Base-by-base conservation (phyloP, 2,113 vertebrate species). In the Genyomyrus donnyi region DNA sequence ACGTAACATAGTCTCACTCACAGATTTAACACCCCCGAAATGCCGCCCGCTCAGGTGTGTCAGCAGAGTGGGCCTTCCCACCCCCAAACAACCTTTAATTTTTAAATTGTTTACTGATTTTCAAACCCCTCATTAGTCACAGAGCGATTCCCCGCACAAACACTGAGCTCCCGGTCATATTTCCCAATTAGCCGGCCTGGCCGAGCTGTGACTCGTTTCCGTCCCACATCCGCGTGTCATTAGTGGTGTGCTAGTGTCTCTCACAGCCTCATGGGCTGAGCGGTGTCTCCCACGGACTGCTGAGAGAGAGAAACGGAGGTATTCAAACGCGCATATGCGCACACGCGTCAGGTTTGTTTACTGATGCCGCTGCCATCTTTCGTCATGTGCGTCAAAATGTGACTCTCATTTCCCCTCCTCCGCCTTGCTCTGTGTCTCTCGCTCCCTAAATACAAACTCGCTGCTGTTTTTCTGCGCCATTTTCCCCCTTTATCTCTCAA, bases 151-250 rank as follows among this genome's bases (percentile, higher is more conserved):
- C 94, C 94, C 95, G 94, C 94, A 92, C 94, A 95, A 93, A 91
- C 92, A 92, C 93, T 93, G 91, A 46, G 93, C 94, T 95, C 42
- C 89, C 86, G 94, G 94, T 92, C 91, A 95, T 94, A 92, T 93
- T 95, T 93, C 94, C 93, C 94, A 95, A 95, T 95, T 95, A 93
- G 94, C 95, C 95, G 94, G 93, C 39, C 94, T 94, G 94, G 94
- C 93, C 91, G 91, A 90, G 94, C 93, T 91, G 89, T 92, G 93
- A 93, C 93, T 94, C 93, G 91, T 92, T 93, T 93, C 94, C 92
- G 91, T 93, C 91, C 89, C 90, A 52, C 91, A 93, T 89, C 90
- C 88, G 66, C 91, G 91, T 90, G 91, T 93, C 92, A 90, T 91
- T 88, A 90, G 91, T 56, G 49, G 88, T 91, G 74, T 84, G 91